Conservation (phyloP, 2,797 vertebrate genomes). For the Rhinogobio ventralis region DNA sequence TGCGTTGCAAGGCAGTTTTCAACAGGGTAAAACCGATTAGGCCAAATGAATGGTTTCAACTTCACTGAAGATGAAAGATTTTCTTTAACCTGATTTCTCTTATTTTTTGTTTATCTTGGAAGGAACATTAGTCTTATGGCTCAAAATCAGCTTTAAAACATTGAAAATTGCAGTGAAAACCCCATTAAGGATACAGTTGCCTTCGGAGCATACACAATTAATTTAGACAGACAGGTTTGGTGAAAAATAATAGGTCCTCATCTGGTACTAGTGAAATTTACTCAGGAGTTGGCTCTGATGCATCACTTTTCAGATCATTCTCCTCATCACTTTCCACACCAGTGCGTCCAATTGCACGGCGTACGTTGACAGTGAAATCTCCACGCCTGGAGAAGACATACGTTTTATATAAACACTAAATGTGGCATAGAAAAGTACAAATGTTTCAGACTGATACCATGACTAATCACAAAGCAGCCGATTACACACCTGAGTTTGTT, state of each 20-base stretch:
- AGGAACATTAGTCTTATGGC: background rate
- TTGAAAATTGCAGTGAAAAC: conserved; percentile 22
- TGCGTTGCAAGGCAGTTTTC: conserved; percentile 1
- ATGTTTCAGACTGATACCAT: background rate
- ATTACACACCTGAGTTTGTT: conserved; percentile 86
- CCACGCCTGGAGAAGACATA: conserved; percentile 69
- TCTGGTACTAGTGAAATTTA: conserved; percentile 57
- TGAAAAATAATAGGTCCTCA: background rate
- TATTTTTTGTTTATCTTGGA: background rate
- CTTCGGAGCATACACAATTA: background rate
- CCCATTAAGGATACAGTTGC: background rate
- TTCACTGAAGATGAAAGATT: background rate
- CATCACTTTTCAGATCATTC: conserved; percentile 61
- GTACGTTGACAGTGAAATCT: conserved; percentile 69
- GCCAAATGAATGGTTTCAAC: background rate
- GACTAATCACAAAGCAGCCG: background rate
- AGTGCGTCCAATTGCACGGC: conserved; percentile 63
- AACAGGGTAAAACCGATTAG: background rate
- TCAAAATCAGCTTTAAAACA: conserved; percentile 19
- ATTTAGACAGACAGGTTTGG: background rate
- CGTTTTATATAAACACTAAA: background rate
- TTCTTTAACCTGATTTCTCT: background rate
- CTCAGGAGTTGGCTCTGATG: conserved; percentile 67
- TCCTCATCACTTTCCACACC: conserved; percentile 79
- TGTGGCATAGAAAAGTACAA: background rate